These are phyloP conservation scores for Hanleya hanleyi DNA, from an alignment of 2,888 invertebrate species.

Conservation along the genomic window DNA sequence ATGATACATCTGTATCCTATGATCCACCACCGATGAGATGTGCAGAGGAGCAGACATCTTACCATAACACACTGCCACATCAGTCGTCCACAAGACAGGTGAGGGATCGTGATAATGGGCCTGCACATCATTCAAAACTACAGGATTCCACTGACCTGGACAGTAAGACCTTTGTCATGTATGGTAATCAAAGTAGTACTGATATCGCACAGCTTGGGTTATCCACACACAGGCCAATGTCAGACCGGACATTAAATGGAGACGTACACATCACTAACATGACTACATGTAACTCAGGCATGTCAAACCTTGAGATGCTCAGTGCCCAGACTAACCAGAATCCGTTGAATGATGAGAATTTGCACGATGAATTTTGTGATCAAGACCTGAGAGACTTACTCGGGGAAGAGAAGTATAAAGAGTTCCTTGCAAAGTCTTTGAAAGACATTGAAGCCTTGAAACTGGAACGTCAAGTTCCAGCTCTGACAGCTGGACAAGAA, in stretches of 20 bases:
- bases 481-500: neutral
- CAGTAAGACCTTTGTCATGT: neutral
- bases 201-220: slow-evolving; percentile 48
- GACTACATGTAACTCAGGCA: no score
- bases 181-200: neutral
- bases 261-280: slow-evolving; percentile 6
- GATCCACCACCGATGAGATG: no score
- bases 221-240: slow-evolving; percentile 58
- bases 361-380: slow-evolving; percentile 41
- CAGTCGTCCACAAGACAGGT: no score
- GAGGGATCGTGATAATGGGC: no score
- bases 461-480: neutral
- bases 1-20: no score
- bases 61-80: no score
- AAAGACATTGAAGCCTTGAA: slow-evolving; percentile 42
- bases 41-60: no score
- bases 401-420: slow-evolving; percentile 52
- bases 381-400: slow-evolving; percentile 40
- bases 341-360: slow-evolving; percentile 16
- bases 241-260: slow-evolving; percentile 25
- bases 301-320: no score
- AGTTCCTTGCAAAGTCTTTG: slow-evolving; percentile 49
- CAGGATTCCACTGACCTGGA: no score
- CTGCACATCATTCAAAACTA: no score
- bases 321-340: no score